Conservation (phyloP, 2,797 vertebrate genomes). For the Cygnus olor region DNA sequence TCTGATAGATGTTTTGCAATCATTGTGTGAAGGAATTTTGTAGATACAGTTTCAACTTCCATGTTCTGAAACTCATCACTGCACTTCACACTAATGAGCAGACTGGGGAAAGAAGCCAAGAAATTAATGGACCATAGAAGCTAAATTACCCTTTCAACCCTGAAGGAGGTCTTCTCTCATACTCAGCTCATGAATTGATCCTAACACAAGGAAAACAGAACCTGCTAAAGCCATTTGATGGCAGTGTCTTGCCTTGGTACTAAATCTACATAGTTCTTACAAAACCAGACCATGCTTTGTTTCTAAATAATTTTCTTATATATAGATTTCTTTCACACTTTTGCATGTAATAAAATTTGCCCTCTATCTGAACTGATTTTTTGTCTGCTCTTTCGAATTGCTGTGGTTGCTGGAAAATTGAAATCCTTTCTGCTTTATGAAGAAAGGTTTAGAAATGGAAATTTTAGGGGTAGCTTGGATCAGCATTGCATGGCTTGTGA, state of each 20-base stretch:
- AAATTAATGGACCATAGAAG: conserved; percentile 67
- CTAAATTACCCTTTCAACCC: conserved; percentile 68
- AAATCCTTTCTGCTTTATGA: conserved; percentile 21
- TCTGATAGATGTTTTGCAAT: conserved; percentile 11
- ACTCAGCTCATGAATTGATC: conserved; percentile 28
- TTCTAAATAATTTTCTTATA: background rate
- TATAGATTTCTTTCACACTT: background rate
- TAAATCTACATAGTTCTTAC: background rate
- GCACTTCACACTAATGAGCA: conserved; percentile 52
- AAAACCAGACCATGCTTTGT: background rate
- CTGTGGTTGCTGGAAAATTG: background rate
- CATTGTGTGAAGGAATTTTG: conserved; percentile 33
- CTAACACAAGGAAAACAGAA: conserved; percentile 16
- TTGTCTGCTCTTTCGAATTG: background rate
- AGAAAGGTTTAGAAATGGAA: conserved; percentile 25
- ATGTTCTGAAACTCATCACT: conserved; percentile 37
- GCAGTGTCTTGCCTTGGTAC: background rate
- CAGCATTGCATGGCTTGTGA: background rate
- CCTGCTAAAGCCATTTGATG: conserved; percentile 36
- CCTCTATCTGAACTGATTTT: background rate
- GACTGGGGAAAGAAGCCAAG: conserved; percentile 49
- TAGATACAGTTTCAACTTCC: conserved; percentile 48
- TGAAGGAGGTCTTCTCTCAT: conserved; percentile 35
- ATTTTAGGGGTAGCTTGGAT: background rate
- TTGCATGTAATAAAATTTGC: background rate